Conservation (phyloP, 2,797 vertebrate genomes). For the Mus minutoides region DNA sequence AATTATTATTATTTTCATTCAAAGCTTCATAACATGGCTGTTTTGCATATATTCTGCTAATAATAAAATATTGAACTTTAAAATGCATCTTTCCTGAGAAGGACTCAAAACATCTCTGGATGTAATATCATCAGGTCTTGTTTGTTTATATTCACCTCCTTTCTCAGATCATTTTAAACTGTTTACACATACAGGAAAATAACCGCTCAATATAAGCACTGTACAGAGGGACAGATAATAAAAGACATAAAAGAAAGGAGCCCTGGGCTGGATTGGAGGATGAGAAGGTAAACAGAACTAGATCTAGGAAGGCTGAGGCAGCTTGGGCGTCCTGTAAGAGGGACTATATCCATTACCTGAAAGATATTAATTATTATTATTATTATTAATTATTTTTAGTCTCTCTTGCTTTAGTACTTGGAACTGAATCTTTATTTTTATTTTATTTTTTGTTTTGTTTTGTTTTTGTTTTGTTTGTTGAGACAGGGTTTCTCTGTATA, state of each 20-base stretch:
- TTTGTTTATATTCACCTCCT: constrained; percentile 62
- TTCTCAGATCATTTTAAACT: constrained; percentile 57
- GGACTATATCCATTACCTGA: not conserved
- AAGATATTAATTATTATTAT: not conserved
- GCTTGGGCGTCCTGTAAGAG: not conserved
- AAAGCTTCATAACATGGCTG: not conserved
- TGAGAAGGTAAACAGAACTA: not conserved
- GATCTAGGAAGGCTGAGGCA: not conserved
- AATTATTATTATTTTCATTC: constrained; percentile 12
- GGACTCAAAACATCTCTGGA: constrained; percentile 35
- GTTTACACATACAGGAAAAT: constrained; percentile 32
- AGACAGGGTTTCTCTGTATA: too few species aligned
- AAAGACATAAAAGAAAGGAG: not conserved
- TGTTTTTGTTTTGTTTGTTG: too few species aligned
- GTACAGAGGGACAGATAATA: not conserved
- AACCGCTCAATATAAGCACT: constrained; percentile 16
- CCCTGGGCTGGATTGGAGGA: fast-evolving
- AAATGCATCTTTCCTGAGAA: constrained; percentile 50
- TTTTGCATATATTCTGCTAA: constrained; percentile 23
- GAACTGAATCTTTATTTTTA: not conserved
- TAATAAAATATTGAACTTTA: constrained; percentile 66
- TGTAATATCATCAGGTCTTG: constrained; percentile 47
- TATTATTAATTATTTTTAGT: not conserved
- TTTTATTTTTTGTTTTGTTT: too few species aligned
- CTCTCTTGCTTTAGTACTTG: not conserved